Evolutionary conservation across 2,888 invertebrate genomes (phyloP).

Genomic region (Xylota sylvarum): DNA sequence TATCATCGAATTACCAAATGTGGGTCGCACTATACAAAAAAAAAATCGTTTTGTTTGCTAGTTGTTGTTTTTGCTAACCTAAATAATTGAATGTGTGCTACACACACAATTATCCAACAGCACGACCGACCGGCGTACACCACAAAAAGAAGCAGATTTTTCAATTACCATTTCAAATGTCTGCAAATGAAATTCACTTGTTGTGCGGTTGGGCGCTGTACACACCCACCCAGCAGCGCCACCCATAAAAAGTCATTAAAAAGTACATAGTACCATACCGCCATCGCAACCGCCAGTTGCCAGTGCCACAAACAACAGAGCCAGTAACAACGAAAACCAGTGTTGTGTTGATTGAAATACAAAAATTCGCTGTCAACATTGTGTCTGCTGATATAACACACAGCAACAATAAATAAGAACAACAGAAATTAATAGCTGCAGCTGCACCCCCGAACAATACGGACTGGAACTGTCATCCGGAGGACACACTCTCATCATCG

Average conservation of each 20-base stretch:
- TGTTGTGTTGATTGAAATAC: slow-evolving; percentile 52
- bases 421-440: slow-evolving; percentile 42
- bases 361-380: slow-evolving; percentile 63
- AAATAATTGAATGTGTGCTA: slow-evolving; percentile 67
- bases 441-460: slow-evolving; percentile 19
- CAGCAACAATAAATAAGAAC: slow-evolving; percentile 22
- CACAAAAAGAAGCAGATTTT: slow-evolving; percentile 66
- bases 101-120: slow-evolving; percentile 64
- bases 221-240: slow-evolving; percentile 61
- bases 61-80: slow-evolving; percentile 63
- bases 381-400: slow-evolving; percentile 41
- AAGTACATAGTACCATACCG: slow-evolving; percentile 8
- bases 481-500: slow-evolving; percentile 25
- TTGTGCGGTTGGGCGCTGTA: slow-evolving; percentile 48
- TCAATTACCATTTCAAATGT: slow-evolving; percentile 74
- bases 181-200: slow-evolving; percentile 76
- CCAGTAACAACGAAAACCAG: slow-evolving; percentile 30
- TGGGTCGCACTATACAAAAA: slow-evolving; percentile 51
- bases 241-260: slow-evolving; percentile 64
- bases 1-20: slow-evolving; percentile 72
- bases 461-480: slow-evolving; percentile 30
- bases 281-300: neutral
- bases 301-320: slow-evolving; percentile 7
- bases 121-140: neutral
- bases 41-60: slow-evolving; percentile 33